A percentile compares a stretch with the other conserved stretches of the same genome.
These are phyloP conservation scores for Sminthurinus aureus DNA, from an alignment of 2,888 invertebrate species.

Conservation along the genomic window DNA sequence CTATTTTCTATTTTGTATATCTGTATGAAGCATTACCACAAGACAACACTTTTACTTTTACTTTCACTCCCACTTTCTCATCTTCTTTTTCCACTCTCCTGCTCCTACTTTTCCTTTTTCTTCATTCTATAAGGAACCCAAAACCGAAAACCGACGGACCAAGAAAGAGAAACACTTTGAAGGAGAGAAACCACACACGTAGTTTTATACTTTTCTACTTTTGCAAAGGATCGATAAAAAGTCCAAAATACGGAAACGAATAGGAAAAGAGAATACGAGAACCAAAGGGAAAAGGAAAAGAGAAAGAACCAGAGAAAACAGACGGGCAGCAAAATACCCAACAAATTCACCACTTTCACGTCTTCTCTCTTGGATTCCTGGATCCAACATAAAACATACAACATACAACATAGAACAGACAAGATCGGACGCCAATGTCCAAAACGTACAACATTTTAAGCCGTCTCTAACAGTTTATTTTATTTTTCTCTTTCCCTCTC, in stretches of 20 bases:
- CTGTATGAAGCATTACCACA: not conserved
- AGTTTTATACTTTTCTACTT: not conserved
- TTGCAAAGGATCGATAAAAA: not conserved
- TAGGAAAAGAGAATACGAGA: too few species aligned
- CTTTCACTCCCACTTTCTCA: not conserved
- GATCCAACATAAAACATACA: not conserved
- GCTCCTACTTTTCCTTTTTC: not conserved
- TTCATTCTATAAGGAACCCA: too few species aligned
- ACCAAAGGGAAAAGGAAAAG: too few species aligned
- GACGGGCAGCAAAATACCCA: not conserved
- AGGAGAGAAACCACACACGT: not conserved
- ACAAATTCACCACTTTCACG: not conserved
- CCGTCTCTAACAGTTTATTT: not conserved
- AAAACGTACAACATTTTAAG: not conserved
- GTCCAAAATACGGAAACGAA: not conserved
- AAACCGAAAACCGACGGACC: not conserved
- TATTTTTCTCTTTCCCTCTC: too few species aligned
- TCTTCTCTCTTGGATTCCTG: not conserved
- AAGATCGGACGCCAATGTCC: not conserved
- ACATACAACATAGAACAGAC: too few species aligned
- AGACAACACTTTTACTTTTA: not conserved
- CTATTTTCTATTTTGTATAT: not conserved
- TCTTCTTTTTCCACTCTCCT: not conserved
- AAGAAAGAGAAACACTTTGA: not conserved
- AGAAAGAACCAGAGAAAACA: not conserved